Percentiles rank a stretch among this genome's conserved stretches.
phyloP scores from a whole-genome alignment of 2,888 invertebrate genomes.

The Aphrophora alni region DNA sequence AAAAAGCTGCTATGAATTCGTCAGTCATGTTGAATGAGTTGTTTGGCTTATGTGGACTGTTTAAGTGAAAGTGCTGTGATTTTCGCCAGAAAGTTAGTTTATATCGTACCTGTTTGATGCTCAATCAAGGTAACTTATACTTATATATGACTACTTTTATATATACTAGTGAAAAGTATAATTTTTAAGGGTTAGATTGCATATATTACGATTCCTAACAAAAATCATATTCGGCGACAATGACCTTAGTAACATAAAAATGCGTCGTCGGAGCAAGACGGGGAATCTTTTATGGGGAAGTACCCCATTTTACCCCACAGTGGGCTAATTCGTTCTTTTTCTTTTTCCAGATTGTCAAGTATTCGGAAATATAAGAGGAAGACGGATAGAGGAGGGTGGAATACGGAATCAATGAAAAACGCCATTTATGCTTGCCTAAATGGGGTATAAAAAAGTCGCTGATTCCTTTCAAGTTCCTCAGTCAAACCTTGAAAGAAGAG shows the following conservation, averaged over 20 bases:
- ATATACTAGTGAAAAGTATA: slow-evolving; percentile 12
- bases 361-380: no score
- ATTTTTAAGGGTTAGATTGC: slow-evolving; percentile 2
- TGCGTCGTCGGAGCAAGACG: not conserved
- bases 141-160: not conserved
- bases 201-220: not conserved
- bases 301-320: not conserved
- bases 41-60: not conserved
- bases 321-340: no score
- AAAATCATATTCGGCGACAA: not conserved
- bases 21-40: not conserved
- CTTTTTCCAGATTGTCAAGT: no score
- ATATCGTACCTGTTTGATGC: not conserved
- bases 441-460: no score
- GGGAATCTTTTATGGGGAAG: not conserved
- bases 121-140: not conserved
- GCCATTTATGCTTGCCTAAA: no score
- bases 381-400: no score
- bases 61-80: not conserved
- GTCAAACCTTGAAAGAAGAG: no score
- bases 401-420: no score
- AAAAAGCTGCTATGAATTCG: not conserved
- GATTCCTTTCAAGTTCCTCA: no score
- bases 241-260: not conserved
- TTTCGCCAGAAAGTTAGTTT: not conserved